Evolutionary conservation across 2,113 vertebrate genomes (phyloP).

Genomic region (Gulo gulo): DNA sequence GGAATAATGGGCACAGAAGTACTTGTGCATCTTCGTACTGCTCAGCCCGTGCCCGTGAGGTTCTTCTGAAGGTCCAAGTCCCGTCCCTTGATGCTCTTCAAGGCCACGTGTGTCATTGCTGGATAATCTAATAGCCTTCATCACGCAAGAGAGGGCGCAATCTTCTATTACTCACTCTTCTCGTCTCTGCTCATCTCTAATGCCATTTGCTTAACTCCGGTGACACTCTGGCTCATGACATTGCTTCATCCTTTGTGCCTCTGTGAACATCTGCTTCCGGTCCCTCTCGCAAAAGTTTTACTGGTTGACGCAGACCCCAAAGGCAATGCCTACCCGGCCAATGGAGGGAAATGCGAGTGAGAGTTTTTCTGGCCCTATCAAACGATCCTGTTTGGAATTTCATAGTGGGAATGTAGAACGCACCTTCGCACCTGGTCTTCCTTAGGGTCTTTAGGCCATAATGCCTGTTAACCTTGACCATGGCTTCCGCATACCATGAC

Average conservation of each 20-base stretch:
- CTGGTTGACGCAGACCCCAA: background rate
- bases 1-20: background rate
- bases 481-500: background rate
- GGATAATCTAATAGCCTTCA: background rate
- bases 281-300: background rate
- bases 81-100: background rate
- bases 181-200: background rate
- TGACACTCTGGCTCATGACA: fast-evolving
- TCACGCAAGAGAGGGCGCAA: background rate
- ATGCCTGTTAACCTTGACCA: fast-evolving
- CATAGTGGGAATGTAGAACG: too few relatives aligned
- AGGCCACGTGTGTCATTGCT: background rate
- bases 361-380: background rate
- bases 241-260: background rate
- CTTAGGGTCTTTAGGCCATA: background rate
- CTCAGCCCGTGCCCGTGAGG: background rate
- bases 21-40: background rate
- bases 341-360: background rate
- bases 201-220: background rate
- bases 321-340: background rate
- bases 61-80: background rate
- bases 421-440: background rate
- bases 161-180: background rate
- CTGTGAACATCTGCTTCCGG: fast-evolving
- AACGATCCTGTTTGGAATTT: background rate